A percentile compares a stretch with the other conserved stretches of the same genome.
Evolutionary conservation across 2,113 vertebrate species (phyloP).

Genomic region (Zingel zingel): DNA sequence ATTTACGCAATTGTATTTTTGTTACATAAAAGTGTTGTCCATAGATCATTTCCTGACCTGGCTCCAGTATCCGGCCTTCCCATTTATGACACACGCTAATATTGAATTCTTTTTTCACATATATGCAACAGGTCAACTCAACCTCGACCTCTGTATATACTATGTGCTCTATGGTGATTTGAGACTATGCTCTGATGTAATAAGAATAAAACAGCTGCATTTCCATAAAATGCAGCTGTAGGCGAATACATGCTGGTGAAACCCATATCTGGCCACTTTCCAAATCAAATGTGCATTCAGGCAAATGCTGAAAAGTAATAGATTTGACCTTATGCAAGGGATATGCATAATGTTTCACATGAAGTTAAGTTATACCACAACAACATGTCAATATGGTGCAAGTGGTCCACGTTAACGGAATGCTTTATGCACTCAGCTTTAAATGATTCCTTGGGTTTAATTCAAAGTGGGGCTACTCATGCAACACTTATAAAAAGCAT

Average conservation of each 20-base stretch:
- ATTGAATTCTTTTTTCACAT: slow-evolving; percentile 13
- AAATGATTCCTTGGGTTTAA: neutral
- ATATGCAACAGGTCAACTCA: slow-evolving; percentile 50
- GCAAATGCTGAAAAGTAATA: neutral
- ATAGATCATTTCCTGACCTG: slow-evolving; percentile 20
- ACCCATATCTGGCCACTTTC: slow-evolving; percentile 13
- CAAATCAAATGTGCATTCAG: slow-evolving; percentile 51
- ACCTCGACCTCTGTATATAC: slow-evolving; percentile 47
- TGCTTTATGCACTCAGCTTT: neutral
- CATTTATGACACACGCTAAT: neutral
- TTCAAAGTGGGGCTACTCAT: neutral
- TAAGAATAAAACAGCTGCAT: slow-evolving; percentile 12
- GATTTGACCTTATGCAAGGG: neutral
- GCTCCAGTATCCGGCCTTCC: neutral
- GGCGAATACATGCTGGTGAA: slow-evolving; percentile 27
- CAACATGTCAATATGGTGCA: neutral
- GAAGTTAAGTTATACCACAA: neutral
- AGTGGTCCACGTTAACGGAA: neutral
- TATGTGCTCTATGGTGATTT: slow-evolving; percentile 31
- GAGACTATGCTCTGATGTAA: slow-evolving; percentile 66
- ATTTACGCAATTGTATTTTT: neutral
- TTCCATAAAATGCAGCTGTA: slow-evolving; percentile 32
- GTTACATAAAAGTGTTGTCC: slow-evolving; percentile 4
- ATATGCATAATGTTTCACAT: neutral
- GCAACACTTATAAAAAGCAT: neutral